A percentile compares a stretch with the other conserved stretches of the same genome.
Evolutionary conservation across 2,113 vertebrate species (phyloP).

Genomic region (Rattus rattus): DNA sequence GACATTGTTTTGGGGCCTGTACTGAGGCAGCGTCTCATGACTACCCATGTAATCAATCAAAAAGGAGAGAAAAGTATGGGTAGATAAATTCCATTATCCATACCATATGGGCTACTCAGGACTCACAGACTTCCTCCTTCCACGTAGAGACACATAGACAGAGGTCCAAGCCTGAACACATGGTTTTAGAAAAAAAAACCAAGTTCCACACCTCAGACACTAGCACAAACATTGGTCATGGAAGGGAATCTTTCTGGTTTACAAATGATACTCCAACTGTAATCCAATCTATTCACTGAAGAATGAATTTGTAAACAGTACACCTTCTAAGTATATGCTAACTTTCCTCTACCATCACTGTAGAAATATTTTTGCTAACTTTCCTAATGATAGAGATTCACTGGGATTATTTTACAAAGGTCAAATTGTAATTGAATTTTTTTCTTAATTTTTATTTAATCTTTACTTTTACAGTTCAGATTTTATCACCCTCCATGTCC

Average conservation of each 20-base stretch:
- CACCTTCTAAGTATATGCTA: background rate
- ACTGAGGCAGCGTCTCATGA: background rate
- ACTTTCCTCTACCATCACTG: background rate
- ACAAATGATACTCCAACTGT: background rate
- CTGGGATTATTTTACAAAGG: conserved; percentile 11
- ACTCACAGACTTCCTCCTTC: background rate
- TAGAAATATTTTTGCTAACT: background rate
- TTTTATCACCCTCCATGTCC: no score
- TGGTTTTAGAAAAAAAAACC: background rate
- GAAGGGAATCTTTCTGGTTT: background rate
- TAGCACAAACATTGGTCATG: background rate
- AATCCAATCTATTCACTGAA: background rate
- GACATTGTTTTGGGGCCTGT: background rate
- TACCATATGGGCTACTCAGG: no score
- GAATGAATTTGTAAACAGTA: conserved; percentile 3
- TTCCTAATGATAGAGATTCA: background rate
- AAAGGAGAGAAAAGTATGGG: background rate
- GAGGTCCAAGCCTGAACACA: background rate
- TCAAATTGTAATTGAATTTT: background rate
- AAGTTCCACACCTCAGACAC: background rate
- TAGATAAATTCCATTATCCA: background rate
- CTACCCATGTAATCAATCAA: no score
- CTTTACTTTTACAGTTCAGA: no score
- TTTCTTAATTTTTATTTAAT: background rate
- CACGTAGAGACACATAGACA: background rate